Evolutionary conservation across 92 coral and sea anemone genomes (phyloP).

Genomic region (Pocillopora meandrina): DNA sequence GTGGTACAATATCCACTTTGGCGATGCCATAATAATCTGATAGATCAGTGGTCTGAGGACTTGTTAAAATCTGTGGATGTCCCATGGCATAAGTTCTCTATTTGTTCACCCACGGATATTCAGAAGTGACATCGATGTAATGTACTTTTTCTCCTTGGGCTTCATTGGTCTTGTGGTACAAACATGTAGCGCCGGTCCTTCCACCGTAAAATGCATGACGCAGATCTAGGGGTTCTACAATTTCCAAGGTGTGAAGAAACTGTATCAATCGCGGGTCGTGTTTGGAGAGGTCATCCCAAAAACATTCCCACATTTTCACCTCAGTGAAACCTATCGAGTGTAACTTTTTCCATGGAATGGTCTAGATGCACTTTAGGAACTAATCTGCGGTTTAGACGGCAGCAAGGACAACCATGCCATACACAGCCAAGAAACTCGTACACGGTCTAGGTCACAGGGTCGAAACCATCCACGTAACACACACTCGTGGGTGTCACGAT

Average conservation of each 20-base stretch:
- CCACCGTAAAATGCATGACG: neutral
- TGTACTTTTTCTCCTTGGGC: neutral
- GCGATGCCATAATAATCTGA: slow-evolving; percentile 14
- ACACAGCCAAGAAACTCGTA: no score
- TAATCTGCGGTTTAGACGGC: no score
- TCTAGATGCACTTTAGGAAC: no score
- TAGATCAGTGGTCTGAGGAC: neutral
- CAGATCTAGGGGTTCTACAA: neutral
- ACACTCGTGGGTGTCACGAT: no score
- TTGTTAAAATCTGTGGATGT: slow-evolving; percentile 10
- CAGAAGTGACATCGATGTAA: no score
- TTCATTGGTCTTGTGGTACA: neutral
- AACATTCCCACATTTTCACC: no score
- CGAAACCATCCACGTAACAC: no score
- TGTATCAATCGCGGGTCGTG: neutral
- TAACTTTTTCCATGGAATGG: no score
- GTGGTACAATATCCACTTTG: slow-evolving; percentile 12
- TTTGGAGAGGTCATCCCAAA: no score
- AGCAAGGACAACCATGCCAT: no score
- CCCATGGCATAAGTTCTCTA: slow-evolving; percentile 1
- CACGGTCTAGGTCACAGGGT: no score
- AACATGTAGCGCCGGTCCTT: neutral
- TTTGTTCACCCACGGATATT: neutral
- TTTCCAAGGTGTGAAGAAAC: neutral
- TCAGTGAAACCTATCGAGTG: no score